phyloP scores from a whole-genome alignment of 1,140 invertebrate genomes.

The Trachymyrmex cornetzi region DNA sequence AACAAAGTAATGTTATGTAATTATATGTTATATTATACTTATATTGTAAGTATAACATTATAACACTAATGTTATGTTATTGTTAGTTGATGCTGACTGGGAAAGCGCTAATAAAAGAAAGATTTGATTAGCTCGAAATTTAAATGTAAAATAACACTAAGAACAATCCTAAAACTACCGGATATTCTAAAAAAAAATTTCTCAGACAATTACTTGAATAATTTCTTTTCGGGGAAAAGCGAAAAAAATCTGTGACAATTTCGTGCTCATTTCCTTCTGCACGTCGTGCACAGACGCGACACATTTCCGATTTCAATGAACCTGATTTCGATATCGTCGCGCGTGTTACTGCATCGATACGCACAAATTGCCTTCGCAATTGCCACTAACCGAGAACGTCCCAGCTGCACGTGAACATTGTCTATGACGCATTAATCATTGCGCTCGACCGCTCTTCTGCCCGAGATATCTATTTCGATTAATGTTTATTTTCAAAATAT shows the following conservation, averaged over 20 bases:
- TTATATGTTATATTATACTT: too few relatives aligned
- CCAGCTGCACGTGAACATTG: constrained; percentile 34
- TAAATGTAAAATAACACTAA: neutral
- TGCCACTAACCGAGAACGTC: neutral
- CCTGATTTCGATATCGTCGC: constrained; percentile 23
- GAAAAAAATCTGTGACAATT: neutral
- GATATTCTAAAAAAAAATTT: neutral
- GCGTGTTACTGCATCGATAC: constrained; percentile 23
- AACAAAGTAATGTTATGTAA: too few relatives aligned
- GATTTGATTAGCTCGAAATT: neutral
- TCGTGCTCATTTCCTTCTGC: neutral
- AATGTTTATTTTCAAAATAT: constrained; percentile 62
- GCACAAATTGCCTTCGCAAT: constrained; percentile 50
- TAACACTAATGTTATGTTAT: too few relatives aligned
- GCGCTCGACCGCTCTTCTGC: neutral
- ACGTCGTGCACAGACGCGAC: neutral
- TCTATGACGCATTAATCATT: constrained; percentile 50
- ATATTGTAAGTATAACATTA: too few relatives aligned
- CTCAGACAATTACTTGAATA: too few relatives aligned
- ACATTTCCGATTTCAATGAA: constrained; percentile 37
- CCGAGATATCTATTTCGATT: constrained; percentile 62
- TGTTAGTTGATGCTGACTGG: too few relatives aligned
- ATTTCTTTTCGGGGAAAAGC: neutral
- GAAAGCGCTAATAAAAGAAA: neutral
- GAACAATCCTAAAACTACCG: neutral